Percentiles rank a stretch among this genome's conserved stretches.
Conservation (phyloP, 2,113 vertebrate genomes). For the rat (Rattus norvegicus) region DNA sequence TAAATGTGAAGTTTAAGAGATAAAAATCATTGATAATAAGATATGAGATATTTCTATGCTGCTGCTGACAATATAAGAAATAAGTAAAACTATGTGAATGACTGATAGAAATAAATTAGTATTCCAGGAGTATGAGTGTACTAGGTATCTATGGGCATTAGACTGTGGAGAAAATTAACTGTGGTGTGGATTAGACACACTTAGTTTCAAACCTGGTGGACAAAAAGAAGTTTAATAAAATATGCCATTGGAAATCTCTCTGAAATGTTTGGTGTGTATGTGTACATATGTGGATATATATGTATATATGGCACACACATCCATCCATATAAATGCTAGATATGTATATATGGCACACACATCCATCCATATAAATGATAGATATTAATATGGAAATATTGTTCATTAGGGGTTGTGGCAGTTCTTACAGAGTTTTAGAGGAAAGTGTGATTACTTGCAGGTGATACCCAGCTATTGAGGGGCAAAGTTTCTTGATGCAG, state of each 20-base stretch:
- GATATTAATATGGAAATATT: conserved; percentile 12
- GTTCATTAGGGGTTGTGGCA: background rate
- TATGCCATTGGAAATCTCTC: background rate
- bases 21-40: background rate
- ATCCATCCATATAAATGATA: background rate
- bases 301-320: no score
- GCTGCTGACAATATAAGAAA: background rate
- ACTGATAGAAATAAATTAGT: conserved; percentile 17
- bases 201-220: background rate
- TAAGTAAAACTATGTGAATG: background rate
- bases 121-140: background rate
- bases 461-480: conserved; percentile 16
- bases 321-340: no score
- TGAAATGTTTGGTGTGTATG: conserved; percentile 1
- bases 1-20: background rate
- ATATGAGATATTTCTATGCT: conserved; percentile 18
- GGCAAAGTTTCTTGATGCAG: conserved; percentile 21
- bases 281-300: no score
- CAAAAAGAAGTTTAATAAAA: conserved; percentile 1
- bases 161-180: conserved; percentile 17
- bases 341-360: no score
- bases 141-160: background rate
- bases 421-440: background rate
- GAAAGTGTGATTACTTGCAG: conserved; percentile 15
- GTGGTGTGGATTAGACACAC: background rate